phyloP scores from a whole-genome alignment of 2,888 invertebrate genomes.

The Thelaira solivaga region DNA sequence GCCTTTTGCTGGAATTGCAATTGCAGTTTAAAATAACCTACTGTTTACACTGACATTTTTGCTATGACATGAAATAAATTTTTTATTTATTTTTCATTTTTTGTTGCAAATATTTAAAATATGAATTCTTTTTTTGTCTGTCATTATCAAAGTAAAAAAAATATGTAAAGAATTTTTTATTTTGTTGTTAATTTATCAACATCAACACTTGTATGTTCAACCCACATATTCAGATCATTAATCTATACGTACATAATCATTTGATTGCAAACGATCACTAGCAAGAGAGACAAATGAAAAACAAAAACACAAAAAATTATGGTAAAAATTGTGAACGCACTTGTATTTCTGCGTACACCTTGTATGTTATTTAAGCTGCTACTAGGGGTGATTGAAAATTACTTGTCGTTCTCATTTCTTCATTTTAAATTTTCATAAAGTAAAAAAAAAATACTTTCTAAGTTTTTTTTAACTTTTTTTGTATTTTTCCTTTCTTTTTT shows the following conservation, averaged over 20 bases:
- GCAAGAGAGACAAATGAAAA: neutral
- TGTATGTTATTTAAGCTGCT: constrained; percentile 7
- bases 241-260: constrained; percentile 8
- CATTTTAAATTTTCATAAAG: too few species aligned
- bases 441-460: too few species aligned
- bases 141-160: constrained; percentile 30
- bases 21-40: too few species aligned
- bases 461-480: too few species aligned
- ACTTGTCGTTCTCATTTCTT: too few species aligned
- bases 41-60: too few species aligned
- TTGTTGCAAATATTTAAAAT: too few species aligned
- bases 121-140: constrained; percentile 38
- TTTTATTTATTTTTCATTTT: too few species aligned
- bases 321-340: constrained; percentile 48
- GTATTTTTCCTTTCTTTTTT: too few species aligned
- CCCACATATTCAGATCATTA: constrained; percentile 54
- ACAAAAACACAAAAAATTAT: constrained; percentile 47
- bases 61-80: too few species aligned
- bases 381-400: neutral
- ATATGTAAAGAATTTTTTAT: constrained; percentile 15
- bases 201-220: constrained; percentile 58
- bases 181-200: constrained; percentile 56
- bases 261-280: constrained; percentile 40
- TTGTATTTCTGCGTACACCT: constrained; percentile 30
- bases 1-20: too few species aligned